Base-by-base conservation (phyloP, 92 coral and sea anemone species). In the Heliopora coerulea region DNA sequence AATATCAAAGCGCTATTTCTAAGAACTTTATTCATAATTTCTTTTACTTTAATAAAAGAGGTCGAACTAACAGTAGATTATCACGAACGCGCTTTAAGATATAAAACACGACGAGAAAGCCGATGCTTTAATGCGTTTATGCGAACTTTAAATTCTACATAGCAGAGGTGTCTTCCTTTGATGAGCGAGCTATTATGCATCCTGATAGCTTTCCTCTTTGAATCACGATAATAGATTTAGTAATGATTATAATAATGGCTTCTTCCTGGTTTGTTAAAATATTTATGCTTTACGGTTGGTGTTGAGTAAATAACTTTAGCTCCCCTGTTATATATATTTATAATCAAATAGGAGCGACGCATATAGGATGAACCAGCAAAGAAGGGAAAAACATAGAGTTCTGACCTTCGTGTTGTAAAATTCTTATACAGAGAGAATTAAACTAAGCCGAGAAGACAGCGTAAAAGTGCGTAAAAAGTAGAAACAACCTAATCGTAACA, bases 201-300 rank as follows among this genome's bases (percentile, higher is more conserved):
- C 0, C 29, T 9, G 77, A 70, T 54, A 52, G 40, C 49, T 70
- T 69, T 70, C 54, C 77, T 34, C 32, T 30, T 70, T 15, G 9
- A 35, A 44, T 44, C 23, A 44, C 3, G 74, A 67, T 67, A 67
- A 70, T 35, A 49, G 77, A 24, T 70, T 49, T 33, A 48, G 77
- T 32, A 56, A 56, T 56, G 61, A 56, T 70, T 52, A 70, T 70
- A 63, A 70, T 49, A 52, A 70, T 70, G 28, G 10, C 34, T 31
- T 33, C 49, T 70, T 70, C 77, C 77, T 54, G 77, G 48, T 8
- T 20, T 52, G 63, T 69, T 69, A 69, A 69, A 69, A 69, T 69
- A 69, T 70, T 70, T 30, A 70, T 70, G 28, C 35, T 54, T n/a
- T 15, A 52, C 14, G 49, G 48, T 54, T 52, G 56, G 8, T 25